Evolutionary conservation across 2,113 vertebrate species (phyloP).

Genomic region (Craseonycteris thonglongyai): DNA sequence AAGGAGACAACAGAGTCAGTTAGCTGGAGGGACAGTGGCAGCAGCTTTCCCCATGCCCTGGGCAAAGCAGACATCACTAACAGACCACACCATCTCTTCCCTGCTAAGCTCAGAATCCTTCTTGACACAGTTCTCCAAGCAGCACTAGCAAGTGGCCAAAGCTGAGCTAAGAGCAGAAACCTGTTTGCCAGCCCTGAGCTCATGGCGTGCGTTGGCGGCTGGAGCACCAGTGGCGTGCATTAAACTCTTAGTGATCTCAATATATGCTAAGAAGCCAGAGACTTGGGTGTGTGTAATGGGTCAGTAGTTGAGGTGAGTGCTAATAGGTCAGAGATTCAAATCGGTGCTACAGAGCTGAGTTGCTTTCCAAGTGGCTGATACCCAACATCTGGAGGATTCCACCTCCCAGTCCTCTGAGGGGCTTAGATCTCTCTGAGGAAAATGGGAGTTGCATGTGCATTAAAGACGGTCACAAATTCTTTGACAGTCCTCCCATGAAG

Average conservation of each 20-base stretch:
- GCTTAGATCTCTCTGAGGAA: neutral
- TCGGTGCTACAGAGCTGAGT: neutral
- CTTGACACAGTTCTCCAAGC: neutral
- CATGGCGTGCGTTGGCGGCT: neutral
- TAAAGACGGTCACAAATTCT: neutral
- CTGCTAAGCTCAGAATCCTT: neutral
- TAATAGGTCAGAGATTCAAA: neutral
- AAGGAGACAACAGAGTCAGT: neutral
- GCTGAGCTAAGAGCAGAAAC: neutral
- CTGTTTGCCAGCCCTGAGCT: neutral
- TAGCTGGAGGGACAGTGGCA: neutral
- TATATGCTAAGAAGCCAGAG: neutral
- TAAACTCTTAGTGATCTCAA: neutral
- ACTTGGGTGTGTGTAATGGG: neutral
- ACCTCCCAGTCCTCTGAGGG: neutral
- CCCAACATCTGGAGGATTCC: neutral
- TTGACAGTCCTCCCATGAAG: neutral
- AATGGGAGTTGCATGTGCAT: neutral
- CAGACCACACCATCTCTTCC: neutral
- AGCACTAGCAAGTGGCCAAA: neutral
- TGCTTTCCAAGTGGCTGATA: neutral
- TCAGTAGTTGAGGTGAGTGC: neutral
- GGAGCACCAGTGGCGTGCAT: neutral
- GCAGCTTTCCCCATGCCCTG: neutral
- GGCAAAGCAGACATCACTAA: neutral